Percentiles rank a stretch among this genome's conserved stretches.
phyloP scores from a whole-genome alignment of 2,888 invertebrate species.

The Gasteruption jaculator region DNA sequence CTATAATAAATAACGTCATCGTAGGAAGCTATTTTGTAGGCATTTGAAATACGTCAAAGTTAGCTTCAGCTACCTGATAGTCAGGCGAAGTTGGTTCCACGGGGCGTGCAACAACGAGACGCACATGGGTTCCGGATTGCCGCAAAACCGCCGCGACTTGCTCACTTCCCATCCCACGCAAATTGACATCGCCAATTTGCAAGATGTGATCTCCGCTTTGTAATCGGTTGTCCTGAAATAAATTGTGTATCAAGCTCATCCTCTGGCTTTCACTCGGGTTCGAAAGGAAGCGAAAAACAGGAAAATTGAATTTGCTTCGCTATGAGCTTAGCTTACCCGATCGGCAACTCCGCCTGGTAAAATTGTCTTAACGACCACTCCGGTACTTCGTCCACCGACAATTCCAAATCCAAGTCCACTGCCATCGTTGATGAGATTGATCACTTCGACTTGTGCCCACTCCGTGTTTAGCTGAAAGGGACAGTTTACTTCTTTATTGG shows the following conservation, averaged over 20 bases:
- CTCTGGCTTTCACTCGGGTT: not conserved
- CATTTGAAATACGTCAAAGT: too few species aligned
- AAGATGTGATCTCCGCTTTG: conserved; percentile 97
- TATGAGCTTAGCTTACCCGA: conserved; percentile 75
- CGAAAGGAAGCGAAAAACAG: not conserved
- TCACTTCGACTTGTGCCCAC: conserved; percentile 99
- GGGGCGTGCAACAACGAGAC: conserved; percentile 90
- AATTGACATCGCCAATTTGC: conserved; percentile 90
- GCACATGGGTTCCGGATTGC: conserved; percentile 92
- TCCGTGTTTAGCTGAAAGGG: conserved; percentile 88
- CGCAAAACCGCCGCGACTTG: conserved; percentile 93
- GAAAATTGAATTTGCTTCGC: too few species aligned
- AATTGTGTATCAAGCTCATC: not conserved
- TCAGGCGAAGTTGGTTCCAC: conserved; percentile 78
- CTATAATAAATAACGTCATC: too few species aligned
- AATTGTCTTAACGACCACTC: conserved; percentile 99
- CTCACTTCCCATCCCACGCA: conserved; percentile 95
- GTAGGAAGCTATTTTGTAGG: too few species aligned
- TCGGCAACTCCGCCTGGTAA: conserved; percentile 97
- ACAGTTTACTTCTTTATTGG: too few species aligned
- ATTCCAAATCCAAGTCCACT: conserved; percentile 98
- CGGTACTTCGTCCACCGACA: conserved; percentile 94
- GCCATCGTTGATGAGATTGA: conserved; percentile 96
- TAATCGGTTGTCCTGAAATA: conserved; percentile 79
- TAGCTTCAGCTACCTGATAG: conserved; percentile 60